phyloP scores from a whole-genome alignment of 2,113 vertebrate genomes.

The Eulacestoma nigropectus region DNA sequence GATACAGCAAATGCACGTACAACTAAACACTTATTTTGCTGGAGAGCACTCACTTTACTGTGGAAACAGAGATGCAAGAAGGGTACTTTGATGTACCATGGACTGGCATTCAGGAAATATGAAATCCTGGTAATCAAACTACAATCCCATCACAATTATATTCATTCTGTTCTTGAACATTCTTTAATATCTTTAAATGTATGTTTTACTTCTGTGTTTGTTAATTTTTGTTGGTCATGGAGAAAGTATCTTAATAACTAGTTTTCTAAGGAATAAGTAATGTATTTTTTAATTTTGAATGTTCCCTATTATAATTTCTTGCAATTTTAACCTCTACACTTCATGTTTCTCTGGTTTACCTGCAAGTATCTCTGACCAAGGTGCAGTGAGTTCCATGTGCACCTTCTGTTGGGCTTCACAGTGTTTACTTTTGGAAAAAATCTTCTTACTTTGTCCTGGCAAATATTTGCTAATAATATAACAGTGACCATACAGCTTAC shows the following conservation, averaged over 20 bases:
- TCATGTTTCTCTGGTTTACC: not conserved
- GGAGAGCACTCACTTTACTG: not conserved
- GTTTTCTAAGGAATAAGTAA: not conserved
- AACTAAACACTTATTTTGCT: not conserved
- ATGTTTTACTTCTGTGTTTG: not conserved
- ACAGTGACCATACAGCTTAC: not conserved
- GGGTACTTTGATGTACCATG: rapidly evolving
- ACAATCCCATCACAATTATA: not conserved
- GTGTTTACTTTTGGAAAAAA: not conserved
- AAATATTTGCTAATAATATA: conserved; percentile 22
- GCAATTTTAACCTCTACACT: not conserved
- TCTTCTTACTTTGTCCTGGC: not conserved
- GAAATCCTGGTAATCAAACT: not conserved
- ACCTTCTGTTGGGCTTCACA: not conserved
- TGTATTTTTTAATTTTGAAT: not conserved
- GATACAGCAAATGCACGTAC: rapidly evolving
- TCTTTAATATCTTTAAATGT: not conserved
- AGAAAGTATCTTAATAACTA: not conserved
- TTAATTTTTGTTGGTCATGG: not conserved
- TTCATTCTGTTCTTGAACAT: not conserved
- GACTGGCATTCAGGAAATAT: not conserved
- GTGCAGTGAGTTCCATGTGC: not conserved
- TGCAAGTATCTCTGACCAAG: not conserved
- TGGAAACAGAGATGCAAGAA: not conserved
- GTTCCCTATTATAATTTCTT: not conserved